Evolutionary conservation across 2,797 vertebrate species (phyloP).

Genomic region (Sphenopsis melanotis): DNA sequence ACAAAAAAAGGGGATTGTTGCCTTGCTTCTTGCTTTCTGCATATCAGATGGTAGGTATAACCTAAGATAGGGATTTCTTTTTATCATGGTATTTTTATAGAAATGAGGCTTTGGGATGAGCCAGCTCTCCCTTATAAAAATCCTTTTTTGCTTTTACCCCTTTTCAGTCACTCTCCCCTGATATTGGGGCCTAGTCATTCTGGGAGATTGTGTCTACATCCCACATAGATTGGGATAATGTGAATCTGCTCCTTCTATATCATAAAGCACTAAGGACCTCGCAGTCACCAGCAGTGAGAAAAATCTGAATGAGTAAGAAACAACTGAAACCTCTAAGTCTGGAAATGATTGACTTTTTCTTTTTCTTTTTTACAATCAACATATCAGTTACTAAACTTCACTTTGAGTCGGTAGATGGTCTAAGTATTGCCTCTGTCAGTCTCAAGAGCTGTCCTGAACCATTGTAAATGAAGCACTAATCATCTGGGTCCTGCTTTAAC

Average conservation of each 20-base stretch:
- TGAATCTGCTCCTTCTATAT: not conserved
- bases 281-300: not conserved
- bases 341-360: not conserved
- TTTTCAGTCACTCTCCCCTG: not conserved
- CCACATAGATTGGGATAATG: not conserved
- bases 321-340: not conserved
- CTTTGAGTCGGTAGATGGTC: not conserved
- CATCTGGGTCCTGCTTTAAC: not conserved
- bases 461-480: slow-evolving; percentile 7
- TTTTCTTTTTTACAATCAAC: not conserved
- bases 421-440: not conserved
- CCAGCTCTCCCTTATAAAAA: not conserved
- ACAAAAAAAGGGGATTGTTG: not conserved
- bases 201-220: not conserved
- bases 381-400: not conserved
- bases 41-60: not conserved
- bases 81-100: not conserved
- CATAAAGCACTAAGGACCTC: not conserved
- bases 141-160: not conserved
- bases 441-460: not conserved
- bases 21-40: not conserved
- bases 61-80: not conserved
- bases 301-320: not conserved
- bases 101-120: not conserved
- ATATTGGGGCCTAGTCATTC: not conserved